A percentile compares a stretch with the other conserved stretches of the same genome.
Evolutionary conservation across 2,888 invertebrate genomes (phyloP).

Genomic region (Teleiodes luculella): DNA sequence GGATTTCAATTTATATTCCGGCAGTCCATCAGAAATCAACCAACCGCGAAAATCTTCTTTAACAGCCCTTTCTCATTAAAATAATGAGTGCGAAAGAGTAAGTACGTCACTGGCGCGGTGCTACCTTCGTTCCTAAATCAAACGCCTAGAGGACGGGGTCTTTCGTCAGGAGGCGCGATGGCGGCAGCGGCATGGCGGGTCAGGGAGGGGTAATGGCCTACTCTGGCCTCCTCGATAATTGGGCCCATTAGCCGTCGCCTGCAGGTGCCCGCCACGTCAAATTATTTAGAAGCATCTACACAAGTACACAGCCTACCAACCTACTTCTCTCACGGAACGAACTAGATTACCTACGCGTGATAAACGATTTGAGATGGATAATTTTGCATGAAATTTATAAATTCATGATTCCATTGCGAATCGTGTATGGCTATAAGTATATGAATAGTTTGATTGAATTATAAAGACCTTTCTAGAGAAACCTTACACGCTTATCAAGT

Average conservation of each 20-base stretch:
- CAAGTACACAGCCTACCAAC: too few relatives aligned
- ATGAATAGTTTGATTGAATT: too few relatives aligned
- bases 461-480: too few relatives aligned
- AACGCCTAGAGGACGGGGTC: neutral
- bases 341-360: constrained; percentile 5
- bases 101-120: neutral
- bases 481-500: too few relatives aligned
- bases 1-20: too few relatives aligned
- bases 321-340: constrained; percentile 3
- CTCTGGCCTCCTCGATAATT: constrained; percentile 63
- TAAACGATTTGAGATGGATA: neutral
- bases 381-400: neutral
- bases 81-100: neutral
- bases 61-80: neutral
- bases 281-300: constrained; percentile 40
- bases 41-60: neutral
- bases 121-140: constrained; percentile 15
- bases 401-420: too few relatives aligned
- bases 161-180: constrained; percentile 19
- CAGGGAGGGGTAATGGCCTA: constrained; percentile 54
- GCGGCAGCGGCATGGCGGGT: too few relatives aligned
- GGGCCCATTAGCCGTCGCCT: constrained; percentile 60
- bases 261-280: constrained; percentile 55
- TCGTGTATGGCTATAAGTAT: neutral
- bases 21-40: neutral